These are phyloP conservation scores for Sclerodermus sp. DNA, from an alignment of 2,888 invertebrate genomes.

Conservation along the genomic window DNA sequence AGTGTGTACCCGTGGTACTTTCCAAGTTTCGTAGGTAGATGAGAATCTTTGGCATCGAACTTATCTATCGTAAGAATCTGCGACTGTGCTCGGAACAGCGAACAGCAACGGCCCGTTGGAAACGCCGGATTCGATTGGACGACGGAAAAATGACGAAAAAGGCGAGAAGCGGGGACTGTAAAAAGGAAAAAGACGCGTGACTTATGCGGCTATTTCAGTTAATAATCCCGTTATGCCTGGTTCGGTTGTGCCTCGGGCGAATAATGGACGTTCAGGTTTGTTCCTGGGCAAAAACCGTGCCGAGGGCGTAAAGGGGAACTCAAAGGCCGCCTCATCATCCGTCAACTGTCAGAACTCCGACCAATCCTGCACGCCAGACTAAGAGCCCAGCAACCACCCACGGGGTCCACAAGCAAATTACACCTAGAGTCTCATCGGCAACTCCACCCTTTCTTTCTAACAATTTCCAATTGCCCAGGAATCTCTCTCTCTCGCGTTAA, in stretches of 20 bases:
- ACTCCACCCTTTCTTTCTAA: too few relatives aligned
- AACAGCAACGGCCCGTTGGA: too few relatives aligned
- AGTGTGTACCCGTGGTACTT: too few relatives aligned
- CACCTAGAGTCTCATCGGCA: slow-evolving; percentile 21
- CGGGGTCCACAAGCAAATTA: slow-evolving; percentile 42
- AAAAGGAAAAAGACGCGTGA: slow-evolving; percentile 22
- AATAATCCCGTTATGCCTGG: slow-evolving; percentile 48
- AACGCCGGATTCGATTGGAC: too few relatives aligned
- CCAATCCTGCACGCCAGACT: slow-evolving; percentile 52
- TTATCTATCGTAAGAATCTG: too few relatives aligned
- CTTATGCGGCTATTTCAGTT: slow-evolving; percentile 45
- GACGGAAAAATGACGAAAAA: not conserved
- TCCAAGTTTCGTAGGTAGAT: too few relatives aligned
- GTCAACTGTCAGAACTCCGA: slow-evolving; percentile 56
- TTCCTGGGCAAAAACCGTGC: slow-evolving; percentile 28
- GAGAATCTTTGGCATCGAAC: too few relatives aligned
- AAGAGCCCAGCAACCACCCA: slow-evolving; percentile 46
- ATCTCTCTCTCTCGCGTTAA: too few relatives aligned
- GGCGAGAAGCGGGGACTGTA: slow-evolving; percentile 7
- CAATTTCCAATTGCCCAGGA: too few relatives aligned
- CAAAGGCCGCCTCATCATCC: slow-evolving; percentile 56
- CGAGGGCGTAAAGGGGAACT: slow-evolving; percentile 45
- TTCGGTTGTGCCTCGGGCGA: slow-evolving; percentile 23
- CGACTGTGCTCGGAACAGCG: too few relatives aligned
- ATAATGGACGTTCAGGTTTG: slow-evolving; percentile 45